Evolutionary conservation across 2,797 vertebrate species (phyloP).

Genomic region (Urophycis tenuis): DNA sequence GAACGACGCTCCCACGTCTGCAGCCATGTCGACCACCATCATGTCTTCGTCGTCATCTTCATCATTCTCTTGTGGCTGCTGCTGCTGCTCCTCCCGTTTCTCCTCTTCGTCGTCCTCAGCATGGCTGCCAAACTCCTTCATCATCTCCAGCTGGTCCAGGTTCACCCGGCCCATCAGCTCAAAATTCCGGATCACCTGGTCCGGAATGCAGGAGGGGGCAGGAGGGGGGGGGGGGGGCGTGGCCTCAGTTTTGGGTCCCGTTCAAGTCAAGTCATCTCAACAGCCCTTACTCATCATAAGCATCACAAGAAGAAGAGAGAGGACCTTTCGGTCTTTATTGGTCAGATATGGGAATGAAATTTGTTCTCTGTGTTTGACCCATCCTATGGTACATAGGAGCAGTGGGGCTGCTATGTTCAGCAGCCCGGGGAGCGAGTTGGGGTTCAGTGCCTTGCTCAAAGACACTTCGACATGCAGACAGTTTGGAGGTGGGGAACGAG

Average conservation of each 20-base stretch:
- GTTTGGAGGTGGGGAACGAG: too few relatives aligned
- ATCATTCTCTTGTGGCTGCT: constrained; percentile 48
- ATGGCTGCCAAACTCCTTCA: constrained; percentile 82
- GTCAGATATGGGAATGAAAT: too few relatives aligned
- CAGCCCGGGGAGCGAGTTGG: too few relatives aligned
- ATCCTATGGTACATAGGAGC: too few relatives aligned
- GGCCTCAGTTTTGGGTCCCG: not conserved
- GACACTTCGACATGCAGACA: too few relatives aligned
- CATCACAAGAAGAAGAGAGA: too few relatives aligned
- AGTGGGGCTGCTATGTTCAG: too few relatives aligned
- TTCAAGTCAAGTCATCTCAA: not conserved
- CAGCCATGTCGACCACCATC: constrained; percentile 71
- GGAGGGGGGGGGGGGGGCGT: too few relatives aligned
- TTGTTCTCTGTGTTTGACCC: too few relatives aligned
- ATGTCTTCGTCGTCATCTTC: constrained; percentile 62
- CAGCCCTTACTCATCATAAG: not conserved
- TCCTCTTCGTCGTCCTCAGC: constrained; percentile 79
- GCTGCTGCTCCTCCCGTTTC: constrained; percentile 49
- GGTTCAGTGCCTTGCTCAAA: too few relatives aligned
- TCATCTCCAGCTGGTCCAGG: constrained; percentile 92
- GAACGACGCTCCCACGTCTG: constrained; percentile 37
- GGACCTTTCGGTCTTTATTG: too few relatives aligned
- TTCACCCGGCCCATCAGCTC: constrained; percentile 94
- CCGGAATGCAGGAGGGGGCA: not conserved
- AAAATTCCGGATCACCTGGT: constrained; percentile 92